A percentile compares a stretch with the other conserved stretches of the same genome.
Conservation (phyloP, 2,888 invertebrate genomes). For the Macrosoma leucophasiata region DNA sequence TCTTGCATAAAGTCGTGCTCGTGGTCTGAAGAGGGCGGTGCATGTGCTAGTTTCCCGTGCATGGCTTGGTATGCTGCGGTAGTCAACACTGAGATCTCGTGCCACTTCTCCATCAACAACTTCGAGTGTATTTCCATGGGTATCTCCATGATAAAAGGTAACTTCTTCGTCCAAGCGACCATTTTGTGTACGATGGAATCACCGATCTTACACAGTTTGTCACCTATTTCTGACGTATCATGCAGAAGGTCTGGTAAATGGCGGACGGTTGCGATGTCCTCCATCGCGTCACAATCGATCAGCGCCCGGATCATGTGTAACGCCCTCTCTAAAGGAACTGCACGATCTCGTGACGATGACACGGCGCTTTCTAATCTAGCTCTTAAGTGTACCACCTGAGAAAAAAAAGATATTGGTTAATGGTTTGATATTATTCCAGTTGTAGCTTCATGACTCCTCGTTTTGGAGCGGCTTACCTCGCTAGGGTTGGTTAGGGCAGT, state of each 20-base stretch:
- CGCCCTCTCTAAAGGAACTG: conserved; percentile 88
- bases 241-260: conserved; percentile 93
- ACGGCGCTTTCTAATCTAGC: conserved; percentile 92
- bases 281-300: conserved; percentile 97
- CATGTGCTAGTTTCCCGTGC: conserved; percentile 79
- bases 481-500: conserved; percentile 96
- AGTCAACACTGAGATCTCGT: conserved; percentile 94
- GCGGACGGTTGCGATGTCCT: conserved; percentile 94
- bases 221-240: conserved; percentile 92
- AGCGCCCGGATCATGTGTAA: conserved; percentile 93
- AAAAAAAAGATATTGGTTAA: conserved; percentile 34
- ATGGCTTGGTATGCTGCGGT: conserved; percentile 96
- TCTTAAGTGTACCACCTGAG: conserved; percentile 85
- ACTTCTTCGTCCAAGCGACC: conserved; percentile 98
- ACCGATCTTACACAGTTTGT: conserved; percentile 95
- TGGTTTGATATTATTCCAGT: conserved; percentile 11
- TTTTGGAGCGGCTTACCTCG: conserved; percentile 71
- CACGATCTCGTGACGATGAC: conserved; percentile 88
- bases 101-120: conserved; percentile 98
- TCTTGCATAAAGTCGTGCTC: conserved; percentile 91
- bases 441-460: conserved; percentile 4
- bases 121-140: conserved; percentile 97
- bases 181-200: conserved; percentile 99
- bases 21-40: conserved; percentile 64
- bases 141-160: conserved; percentile 97